A percentile compares a stretch with the other conserved stretches of the same genome.
Conservation (phyloP, 2,113 vertebrate species). For the Chionomys nivalis region DNA sequence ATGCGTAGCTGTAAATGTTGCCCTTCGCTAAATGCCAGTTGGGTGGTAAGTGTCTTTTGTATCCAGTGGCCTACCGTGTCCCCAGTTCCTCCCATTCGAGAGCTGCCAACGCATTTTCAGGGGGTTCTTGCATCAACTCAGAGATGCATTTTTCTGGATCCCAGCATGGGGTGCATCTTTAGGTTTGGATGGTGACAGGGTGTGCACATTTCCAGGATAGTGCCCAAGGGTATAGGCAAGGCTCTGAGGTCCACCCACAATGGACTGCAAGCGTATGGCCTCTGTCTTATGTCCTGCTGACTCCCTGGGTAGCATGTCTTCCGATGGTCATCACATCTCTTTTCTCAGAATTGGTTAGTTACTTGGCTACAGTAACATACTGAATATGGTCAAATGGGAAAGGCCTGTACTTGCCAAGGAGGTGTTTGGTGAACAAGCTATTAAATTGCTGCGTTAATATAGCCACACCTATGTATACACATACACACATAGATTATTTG, state of each 20-base stretch:
- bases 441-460: not conserved
- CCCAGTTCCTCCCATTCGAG: conserved; percentile 23
- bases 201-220: not conserved
- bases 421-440: not conserved
- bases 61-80: not conserved
- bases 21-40: not conserved
- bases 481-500: not conserved
- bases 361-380: not conserved
- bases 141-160: not conserved
- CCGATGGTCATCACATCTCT: not conserved
- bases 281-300: not conserved
- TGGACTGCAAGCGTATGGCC: fast-evolving
- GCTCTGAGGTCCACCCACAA: not conserved
- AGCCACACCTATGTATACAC: not conserved
- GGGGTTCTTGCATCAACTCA: not conserved
- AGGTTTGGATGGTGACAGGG: not conserved
- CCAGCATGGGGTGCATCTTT: not conserved
- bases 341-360: not conserved
- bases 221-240: not conserved
- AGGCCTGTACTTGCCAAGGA: not conserved
- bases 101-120: not conserved
- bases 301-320: not conserved
- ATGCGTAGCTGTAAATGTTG: conserved; percentile 15
- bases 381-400: not conserved
- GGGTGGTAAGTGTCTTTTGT: conserved; percentile 53